Conservation (phyloP, 2,797 vertebrate species). For the Pantherophis alleghaniensis region DNA sequence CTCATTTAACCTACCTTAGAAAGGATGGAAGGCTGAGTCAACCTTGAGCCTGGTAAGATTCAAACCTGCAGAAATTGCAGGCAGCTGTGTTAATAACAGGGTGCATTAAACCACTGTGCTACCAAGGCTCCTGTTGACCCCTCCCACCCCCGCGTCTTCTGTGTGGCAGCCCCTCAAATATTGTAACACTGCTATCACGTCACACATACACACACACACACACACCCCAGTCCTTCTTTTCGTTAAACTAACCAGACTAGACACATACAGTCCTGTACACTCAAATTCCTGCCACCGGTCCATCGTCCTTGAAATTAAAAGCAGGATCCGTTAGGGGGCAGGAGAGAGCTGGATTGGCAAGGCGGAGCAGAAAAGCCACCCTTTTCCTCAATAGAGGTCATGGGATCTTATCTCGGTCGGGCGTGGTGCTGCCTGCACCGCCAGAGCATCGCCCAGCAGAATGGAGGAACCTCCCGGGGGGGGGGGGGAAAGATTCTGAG, state of each 20-base stretch:
- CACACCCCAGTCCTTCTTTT: background rate
- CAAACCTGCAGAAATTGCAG: too few species aligned
- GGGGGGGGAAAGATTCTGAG: background rate
- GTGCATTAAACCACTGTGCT: too few species aligned
- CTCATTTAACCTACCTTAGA: too few species aligned
- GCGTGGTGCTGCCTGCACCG: background rate
- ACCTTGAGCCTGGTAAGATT: too few species aligned
- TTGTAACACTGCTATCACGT: background rate
- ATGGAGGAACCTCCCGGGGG: background rate
- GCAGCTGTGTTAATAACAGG: too few species aligned
- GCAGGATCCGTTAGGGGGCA: slow-evolving; percentile 4
- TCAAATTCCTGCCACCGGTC: background rate
- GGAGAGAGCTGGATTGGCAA: background rate
- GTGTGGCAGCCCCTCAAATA: background rate
- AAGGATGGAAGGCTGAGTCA: too few species aligned
- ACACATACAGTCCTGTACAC: too few species aligned
- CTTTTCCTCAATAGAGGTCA: slow-evolving; percentile 20
- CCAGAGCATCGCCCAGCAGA: background rate
- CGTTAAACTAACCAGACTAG: background rate
- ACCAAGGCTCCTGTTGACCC: too few species aligned
- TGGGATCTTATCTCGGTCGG: background rate
- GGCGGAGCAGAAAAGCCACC: background rate
- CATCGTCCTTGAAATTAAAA: background rate
- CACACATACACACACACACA: too few species aligned
- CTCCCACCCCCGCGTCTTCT: background rate